These are phyloP conservation scores for Drosophila punjabiensis DNA, from an alignment of 1,140 invertebrate genomes.

Conservation along the genomic window DNA sequence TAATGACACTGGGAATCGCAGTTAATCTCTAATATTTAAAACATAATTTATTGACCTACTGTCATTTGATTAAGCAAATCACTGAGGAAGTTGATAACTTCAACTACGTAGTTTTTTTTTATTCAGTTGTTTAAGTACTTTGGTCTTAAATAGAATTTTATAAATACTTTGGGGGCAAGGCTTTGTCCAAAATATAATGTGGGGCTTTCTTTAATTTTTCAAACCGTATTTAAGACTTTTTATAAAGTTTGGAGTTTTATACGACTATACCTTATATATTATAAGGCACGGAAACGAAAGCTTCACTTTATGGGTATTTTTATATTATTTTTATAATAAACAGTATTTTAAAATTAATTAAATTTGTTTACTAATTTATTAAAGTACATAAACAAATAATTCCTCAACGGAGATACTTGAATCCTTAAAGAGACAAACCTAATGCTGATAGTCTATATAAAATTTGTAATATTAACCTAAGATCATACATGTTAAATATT, in stretches of 20 bases:
- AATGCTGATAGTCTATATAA: too few relatives aligned
- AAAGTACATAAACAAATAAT: background rate
- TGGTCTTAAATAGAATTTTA: background rate
- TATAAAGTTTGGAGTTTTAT: too few relatives aligned
- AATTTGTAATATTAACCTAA: background rate
- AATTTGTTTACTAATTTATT: background rate
- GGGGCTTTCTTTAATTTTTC: too few relatives aligned
- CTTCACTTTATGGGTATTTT: too few relatives aligned
- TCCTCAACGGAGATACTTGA: background rate
- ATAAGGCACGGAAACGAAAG: too few relatives aligned
- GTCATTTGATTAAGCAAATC: background rate
- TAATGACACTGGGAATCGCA: background rate
- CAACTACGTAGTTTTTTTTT: background rate
- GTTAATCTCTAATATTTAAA: background rate
- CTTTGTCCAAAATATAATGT: background rate
- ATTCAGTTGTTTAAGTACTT: background rate
- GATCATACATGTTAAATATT: rapidly evolving
- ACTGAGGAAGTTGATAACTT: background rate
- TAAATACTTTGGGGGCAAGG: background rate
- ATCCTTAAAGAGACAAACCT: background rate
- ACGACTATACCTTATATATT: too few relatives aligned
- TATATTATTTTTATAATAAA: background rate
- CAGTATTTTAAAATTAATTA: background rate
- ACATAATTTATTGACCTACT: background rate
- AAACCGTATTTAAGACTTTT: too few relatives aligned